Evolutionary conservation across 2,797 vertebrate species (phyloP), one percentile per base, ranked within the genome.

Genomic region (Crenuchus spilurus): DNA sequence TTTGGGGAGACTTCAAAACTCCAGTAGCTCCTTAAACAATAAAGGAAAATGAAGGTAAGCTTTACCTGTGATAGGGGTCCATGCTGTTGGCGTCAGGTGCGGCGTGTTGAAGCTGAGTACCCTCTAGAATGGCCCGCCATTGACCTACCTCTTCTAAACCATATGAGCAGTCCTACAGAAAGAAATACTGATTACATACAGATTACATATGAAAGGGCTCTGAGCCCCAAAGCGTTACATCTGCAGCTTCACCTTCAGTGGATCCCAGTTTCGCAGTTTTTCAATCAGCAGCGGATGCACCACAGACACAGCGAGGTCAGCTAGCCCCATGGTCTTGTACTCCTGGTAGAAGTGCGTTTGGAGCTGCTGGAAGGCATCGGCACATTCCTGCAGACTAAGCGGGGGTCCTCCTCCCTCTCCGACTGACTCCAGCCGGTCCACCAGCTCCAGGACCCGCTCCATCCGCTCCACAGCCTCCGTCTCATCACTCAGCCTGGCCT

Each of bases 341-440:
- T 99, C 98, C 82, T 98, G 95, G 0, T 96, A 96, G 87, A 94
- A 99, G 62, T 97, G 95, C n/a, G 94, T 95, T 82, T 97, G 97
- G 33, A 99, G 91, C 0, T 93, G 96, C 86, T 97, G 93, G 48
- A 99, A 99, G 70, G 97, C 83, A 22, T 68, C 90, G 0, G 94
- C 95, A 4, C 96, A 98, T 84, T 99, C 97, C 2, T 94, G 93
- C 70, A 99, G 81, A 0, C 90, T 93, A 10, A 97, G 92, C 0
- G 94, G 90, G 2, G 95, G 94, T 11, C 93, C 84, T 0, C 90
- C 85, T 62, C 94, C 93, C 0, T 88, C 94, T 83, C 93, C 88
- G 6, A 68, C 90, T 26, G 86, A 86, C 78, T 98, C 96, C 0
- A 97, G 97, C 63, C 93, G 93, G 69, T 96, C 96, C 80, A 99